phyloP scores from a whole-genome alignment of 1,140 invertebrate species.

The fruit fly (Drosophila melanogaster) region DNA sequence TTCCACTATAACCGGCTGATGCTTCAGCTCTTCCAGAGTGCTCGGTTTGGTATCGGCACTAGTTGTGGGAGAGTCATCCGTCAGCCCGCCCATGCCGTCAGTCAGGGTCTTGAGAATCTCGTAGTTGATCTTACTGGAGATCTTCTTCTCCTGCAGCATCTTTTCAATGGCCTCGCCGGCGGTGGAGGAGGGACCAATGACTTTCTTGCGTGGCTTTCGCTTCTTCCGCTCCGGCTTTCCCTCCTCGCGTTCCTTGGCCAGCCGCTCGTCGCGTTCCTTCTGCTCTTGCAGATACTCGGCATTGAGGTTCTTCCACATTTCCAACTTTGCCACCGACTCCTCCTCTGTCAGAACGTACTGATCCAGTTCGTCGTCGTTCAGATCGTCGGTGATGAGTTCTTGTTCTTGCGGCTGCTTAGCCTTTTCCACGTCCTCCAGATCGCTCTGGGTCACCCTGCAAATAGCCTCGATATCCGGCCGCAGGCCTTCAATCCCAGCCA shows the following conservation, averaged over 20 bases:
- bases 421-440: conserved; percentile 68
- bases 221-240: conserved; percentile 92
- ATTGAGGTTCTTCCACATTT: conserved; percentile 94
- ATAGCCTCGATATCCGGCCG: conserved; percentile 82
- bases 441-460: conserved; percentile 69
- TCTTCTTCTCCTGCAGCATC: conserved; percentile 97
- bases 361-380: conserved; percentile 95
- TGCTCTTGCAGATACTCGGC: conserved; percentile 92
- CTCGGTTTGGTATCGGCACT: conserved; percentile 43
- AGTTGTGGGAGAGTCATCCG: conserved; percentile 14
- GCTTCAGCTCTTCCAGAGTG: conserved; percentile 50
- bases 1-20: conserved; percentile 62
- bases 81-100: conserved; percentile 54
- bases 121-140: conserved; percentile 99
- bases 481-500: conserved; percentile 67
- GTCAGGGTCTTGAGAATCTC: conserved; percentile 93
- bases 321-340: conserved; percentile 92
- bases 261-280: conserved; percentile 93
- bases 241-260: conserved; percentile 90
- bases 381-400: conserved; percentile 91
- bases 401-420: conserved; percentile 71
- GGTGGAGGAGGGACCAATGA: conserved; percentile 89
- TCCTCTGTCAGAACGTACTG: conserved; percentile 93
- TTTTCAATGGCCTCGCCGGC: conserved; percentile 97
- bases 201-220: conserved; percentile 87